These are phyloP conservation scores for Ectropis grisescens DNA, from an alignment of 1,140 invertebrate genomes.

Conservation along the genomic window DNA sequence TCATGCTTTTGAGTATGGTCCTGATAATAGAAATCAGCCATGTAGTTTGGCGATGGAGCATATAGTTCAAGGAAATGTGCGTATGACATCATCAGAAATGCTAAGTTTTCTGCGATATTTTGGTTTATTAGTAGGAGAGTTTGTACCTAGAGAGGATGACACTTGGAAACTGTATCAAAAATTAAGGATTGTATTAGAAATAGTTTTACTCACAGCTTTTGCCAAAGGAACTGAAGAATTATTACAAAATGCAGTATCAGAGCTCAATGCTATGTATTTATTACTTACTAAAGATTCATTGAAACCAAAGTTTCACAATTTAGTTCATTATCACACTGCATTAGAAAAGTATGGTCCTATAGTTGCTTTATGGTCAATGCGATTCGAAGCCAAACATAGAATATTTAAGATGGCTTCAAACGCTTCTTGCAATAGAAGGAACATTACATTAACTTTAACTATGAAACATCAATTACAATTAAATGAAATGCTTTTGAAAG, in stretches of 20 bases:
- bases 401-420: conserved; percentile 13
- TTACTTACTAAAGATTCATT: too few relatives aligned
- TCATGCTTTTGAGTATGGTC: too few relatives aligned
- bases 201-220: too few relatives aligned
- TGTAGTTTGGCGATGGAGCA: too few relatives aligned
- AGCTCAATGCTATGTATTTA: too few relatives aligned
- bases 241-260: too few relatives aligned
- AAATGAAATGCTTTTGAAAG: conserved; percentile 7
- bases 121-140: conserved; percentile 27
- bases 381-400: conserved; percentile 21
- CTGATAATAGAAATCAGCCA: too few relatives aligned
- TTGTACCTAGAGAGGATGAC: conserved; percentile 18
- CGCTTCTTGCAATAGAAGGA: conserved; percentile 11
- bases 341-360: conserved; percentile 21
- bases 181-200: too few relatives aligned
- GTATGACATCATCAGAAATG: conserved; percentile 33
- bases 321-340: not conserved
- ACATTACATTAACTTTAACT: conserved; percentile 9
- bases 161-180: too few relatives aligned
- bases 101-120: conserved; percentile 23
- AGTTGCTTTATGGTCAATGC: conserved; percentile 10
- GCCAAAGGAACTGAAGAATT: too few relatives aligned
- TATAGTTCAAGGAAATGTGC: not conserved
- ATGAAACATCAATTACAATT: conserved; percentile 8
- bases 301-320: too few relatives aligned